Conservation (phyloP, 2,888 invertebrate genomes). For the Thalpophila matura region DNA sequence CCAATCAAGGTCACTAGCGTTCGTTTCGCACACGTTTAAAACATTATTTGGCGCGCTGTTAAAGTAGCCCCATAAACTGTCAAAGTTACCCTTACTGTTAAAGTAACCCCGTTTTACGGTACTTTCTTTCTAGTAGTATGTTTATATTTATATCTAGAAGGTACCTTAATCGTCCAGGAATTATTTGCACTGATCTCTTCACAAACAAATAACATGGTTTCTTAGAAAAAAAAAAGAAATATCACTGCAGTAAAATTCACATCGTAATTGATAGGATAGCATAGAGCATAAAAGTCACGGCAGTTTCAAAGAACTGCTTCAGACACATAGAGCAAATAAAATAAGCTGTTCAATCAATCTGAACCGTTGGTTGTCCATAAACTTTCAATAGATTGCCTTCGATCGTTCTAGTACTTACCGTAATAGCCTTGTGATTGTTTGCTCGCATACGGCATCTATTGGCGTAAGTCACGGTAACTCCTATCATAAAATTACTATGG, state of each 20-base stretch:
- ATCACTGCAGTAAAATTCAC: background rate
- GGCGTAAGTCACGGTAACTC: constrained; percentile 61
- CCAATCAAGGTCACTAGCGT: too few relatives aligned
- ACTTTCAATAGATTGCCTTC: constrained; percentile 86
- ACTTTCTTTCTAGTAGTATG: too few relatives aligned
- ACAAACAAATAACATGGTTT: background rate
- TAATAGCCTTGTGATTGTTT: constrained; percentile 79
- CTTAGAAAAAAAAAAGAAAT: too few relatives aligned
- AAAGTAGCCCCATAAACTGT: too few relatives aligned
- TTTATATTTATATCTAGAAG: too few relatives aligned
- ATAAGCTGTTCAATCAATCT: constrained; percentile 83
- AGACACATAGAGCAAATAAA: constrained; percentile 77
- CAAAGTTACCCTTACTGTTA: too few relatives aligned
- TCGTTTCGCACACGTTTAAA: too few relatives aligned
- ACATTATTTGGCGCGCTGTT: too few relatives aligned
- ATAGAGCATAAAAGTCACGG: constrained; percentile 35
- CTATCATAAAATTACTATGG: constrained; percentile 56
- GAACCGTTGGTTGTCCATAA: constrained; percentile 74
- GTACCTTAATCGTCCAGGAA: background rate
- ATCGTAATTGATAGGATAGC: background rate
- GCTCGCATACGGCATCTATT: constrained; percentile 61
- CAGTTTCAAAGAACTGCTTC: constrained; percentile 49
- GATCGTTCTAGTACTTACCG: constrained; percentile 80
- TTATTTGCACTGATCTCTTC: background rate
- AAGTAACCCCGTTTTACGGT: too few relatives aligned